A percentile compares a stretch with the other conserved stretches of the same genome.
phyloP scores from a whole-genome alignment of 2,113 vertebrate genomes.

The Puma concolor region DNA sequence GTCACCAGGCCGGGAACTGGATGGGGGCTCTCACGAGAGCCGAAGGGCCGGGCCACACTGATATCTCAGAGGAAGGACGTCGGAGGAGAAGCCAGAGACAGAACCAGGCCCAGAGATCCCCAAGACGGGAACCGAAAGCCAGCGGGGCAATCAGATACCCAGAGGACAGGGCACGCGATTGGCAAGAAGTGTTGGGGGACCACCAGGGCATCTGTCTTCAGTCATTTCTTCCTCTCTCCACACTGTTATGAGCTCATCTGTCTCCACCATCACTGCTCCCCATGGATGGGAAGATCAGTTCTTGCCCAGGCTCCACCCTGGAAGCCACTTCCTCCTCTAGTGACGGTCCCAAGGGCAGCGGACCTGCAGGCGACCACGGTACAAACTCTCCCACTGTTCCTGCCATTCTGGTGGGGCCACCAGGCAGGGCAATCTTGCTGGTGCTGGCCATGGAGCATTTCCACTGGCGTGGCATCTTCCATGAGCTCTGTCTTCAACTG shows the following conservation, averaged over 20 bases:
- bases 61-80: neutral
- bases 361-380: neutral
- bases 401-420: rapidly evolving
- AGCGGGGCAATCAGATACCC: rapidly evolving
- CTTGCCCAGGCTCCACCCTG: neutral
- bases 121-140: neutral
- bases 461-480: neutral
- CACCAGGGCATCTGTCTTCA: rapidly evolving
- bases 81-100: neutral
- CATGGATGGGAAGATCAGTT: neutral
- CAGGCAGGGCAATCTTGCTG: rapidly evolving
- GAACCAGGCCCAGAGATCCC: neutral
- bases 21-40: rapidly evolving
- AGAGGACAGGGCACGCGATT: rapidly evolving
- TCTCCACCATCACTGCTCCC: neutral
- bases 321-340: neutral
- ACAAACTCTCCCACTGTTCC: neutral
- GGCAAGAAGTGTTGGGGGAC: neutral
- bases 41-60: neutral
- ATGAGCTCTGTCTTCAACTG: neutral
- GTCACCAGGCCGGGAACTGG: neutral
- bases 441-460: neutral
- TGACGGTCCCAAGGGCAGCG: neutral
- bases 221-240: too few species aligned
- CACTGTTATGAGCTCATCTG: neutral